phyloP scores from a whole-genome alignment of 2,888 invertebrate genomes.

The Xylota segnis region DNA sequence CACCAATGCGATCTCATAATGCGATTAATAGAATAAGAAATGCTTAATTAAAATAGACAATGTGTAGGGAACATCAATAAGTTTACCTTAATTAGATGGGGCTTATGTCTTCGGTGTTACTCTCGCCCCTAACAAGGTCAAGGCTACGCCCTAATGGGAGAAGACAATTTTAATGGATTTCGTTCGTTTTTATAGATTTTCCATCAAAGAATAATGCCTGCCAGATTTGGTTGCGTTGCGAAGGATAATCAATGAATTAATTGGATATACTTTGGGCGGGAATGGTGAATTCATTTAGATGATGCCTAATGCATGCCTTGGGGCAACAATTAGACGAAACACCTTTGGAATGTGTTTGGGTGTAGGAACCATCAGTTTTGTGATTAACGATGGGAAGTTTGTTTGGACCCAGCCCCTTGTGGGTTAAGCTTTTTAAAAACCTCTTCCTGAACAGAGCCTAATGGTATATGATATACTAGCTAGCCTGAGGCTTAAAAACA shows the following conservation, averaged over 20 bases:
- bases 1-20: conserved; percentile 10
- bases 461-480: no score
- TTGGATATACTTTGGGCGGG: conserved; percentile 3
- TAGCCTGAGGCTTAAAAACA: no score
- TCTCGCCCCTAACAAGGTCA: background rate
- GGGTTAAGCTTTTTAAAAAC: no score
- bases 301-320: background rate
- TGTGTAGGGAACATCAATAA: conserved; percentile 30
- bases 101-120: background rate
- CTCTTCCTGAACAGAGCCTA: no score
- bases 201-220: conserved; percentile 1
- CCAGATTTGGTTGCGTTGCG: background rate
- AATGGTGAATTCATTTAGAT: background rate
- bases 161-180: conserved; percentile 15
- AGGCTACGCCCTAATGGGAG: background rate
- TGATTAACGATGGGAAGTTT: no score
- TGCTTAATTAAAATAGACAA: conserved; percentile 31
- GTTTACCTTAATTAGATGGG: conserved; percentile 34
- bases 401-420: no score
- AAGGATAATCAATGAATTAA: conserved; percentile 15
- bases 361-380: background rate
- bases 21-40: conserved; percentile 18
- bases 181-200: conserved; percentile 10
- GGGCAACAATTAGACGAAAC: background rate
- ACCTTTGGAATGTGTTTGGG: background rate